phyloP scores from a whole-genome alignment of 2,797 vertebrate genomes.

The Acipenser transmontanus region DNA sequence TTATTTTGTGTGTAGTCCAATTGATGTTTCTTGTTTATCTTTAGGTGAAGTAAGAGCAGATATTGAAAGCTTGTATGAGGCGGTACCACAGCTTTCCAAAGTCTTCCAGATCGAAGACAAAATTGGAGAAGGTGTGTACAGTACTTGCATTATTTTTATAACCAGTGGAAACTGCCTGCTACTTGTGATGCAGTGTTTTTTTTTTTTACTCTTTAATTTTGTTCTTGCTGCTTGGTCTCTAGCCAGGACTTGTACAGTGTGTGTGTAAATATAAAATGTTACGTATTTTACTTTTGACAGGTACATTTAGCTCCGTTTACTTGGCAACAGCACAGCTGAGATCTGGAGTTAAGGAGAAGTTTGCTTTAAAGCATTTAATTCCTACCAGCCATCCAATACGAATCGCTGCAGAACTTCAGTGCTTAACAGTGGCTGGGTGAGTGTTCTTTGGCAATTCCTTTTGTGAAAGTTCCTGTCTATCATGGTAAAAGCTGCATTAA shows the following conservation, averaged over 20 bases:
- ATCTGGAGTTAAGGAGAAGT: constrained; percentile 72
- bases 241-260: constrained; percentile 27
- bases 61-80: constrained; percentile 81
- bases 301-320: constrained; percentile 96
- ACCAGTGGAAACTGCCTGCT: constrained; percentile 22
- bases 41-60: constrained; percentile 70
- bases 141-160: constrained; percentile 10
- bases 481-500: background rate
- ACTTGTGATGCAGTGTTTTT: background rate
- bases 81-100: constrained; percentile 79
- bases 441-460: constrained; percentile 15
- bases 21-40: constrained; percentile 21
- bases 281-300: constrained; percentile 46
- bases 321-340: constrained; percentile 78
- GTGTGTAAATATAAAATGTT: constrained; percentile 15
- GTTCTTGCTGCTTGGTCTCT: constrained; percentile 16
- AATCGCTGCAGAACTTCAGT: constrained; percentile 94
- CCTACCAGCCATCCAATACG: constrained; percentile 92
- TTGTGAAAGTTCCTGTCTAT: background rate
- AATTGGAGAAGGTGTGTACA: constrained; percentile 86
- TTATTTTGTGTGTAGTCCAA: too few species aligned
- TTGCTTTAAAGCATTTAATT: constrained; percentile 93
- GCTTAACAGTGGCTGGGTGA: constrained; percentile 87
- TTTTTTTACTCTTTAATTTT: background rate
- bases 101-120: constrained; percentile 82